A percentile compares a stretch with the other conserved stretches of the same genome.
These are phyloP conservation scores for Zaprionus africanus DNA, from an alignment of 1,140 invertebrate species.

Conservation along the genomic window DNA sequence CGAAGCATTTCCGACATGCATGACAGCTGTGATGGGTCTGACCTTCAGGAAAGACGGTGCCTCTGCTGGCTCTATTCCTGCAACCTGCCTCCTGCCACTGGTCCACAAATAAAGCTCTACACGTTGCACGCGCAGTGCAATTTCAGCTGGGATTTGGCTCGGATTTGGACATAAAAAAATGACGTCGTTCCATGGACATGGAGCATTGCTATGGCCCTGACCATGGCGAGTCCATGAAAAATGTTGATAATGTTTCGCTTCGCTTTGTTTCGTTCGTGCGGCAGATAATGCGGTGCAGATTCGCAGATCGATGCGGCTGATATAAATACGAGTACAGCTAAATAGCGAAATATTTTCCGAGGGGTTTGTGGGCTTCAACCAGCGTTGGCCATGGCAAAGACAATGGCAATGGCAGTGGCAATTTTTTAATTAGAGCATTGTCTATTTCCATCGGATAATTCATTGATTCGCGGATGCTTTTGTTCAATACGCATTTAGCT, in stretches of 20 bases:
- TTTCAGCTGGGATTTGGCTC: constrained; percentile 1
- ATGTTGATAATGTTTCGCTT: not conserved
- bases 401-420: not conserved
- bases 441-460: constrained; percentile 1
- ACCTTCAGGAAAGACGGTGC: not conserved
- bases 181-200: not conserved
- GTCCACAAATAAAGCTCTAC: not conserved
- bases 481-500: constrained; percentile 27
- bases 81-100: not conserved
- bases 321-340: not conserved
- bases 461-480: constrained; percentile 35
- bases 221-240: not conserved
- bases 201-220: not conserved
- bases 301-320: not conserved
- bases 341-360: not conserved
- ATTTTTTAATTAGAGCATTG: not conserved
- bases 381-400: not conserved
- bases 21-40: not conserved
- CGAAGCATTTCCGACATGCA: not conserved
- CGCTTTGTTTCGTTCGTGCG: not conserved
- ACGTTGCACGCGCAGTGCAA: constrained; percentile 2
- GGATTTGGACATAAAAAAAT: constrained; percentile 8
- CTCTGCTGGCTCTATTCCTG: not conserved
- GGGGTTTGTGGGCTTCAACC: not conserved
- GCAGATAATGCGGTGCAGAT: not conserved